phyloP scores from a whole-genome alignment of 2,888 invertebrate genomes.

The Cataglyphis livida region DNA sequence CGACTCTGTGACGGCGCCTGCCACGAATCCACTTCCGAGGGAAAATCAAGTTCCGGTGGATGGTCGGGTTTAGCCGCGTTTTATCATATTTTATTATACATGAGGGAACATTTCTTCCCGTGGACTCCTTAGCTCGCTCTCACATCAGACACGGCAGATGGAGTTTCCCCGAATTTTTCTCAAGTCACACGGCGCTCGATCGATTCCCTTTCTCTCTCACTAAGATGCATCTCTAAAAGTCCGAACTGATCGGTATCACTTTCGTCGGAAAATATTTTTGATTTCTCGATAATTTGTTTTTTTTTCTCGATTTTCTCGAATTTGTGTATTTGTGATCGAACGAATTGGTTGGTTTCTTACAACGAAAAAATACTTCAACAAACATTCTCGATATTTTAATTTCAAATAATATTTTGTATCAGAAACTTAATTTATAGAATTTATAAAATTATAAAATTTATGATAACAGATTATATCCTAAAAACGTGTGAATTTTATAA shows the following conservation, averaged over 20 bases:
- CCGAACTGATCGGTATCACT: neutral
- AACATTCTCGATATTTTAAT: neutral
- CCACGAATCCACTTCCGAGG: constrained; percentile 63
- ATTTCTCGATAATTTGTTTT: neutral
- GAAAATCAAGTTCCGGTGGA: constrained; percentile 73
- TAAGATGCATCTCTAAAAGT: constrained; percentile 32
- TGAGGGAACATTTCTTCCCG: constrained; percentile 69
- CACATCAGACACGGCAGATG: constrained; percentile 51
- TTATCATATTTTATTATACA: constrained; percentile 82
- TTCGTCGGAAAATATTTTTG: neutral
- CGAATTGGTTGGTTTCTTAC: neutral
- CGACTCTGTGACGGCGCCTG: constrained; percentile 28
- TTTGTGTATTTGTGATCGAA: neutral
- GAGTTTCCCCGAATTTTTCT: constrained; percentile 58
- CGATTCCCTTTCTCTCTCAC: constrained; percentile 25
- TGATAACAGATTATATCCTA: neutral
- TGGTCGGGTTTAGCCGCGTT: constrained; percentile 76
- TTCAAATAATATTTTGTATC: neutral
- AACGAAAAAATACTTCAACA: neutral
- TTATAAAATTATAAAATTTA: neutral
- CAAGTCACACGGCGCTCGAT: constrained; percentile 12
- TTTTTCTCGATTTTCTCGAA: too few species aligned
- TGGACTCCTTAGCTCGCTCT: constrained; percentile 48
- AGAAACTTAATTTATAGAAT: neutral
- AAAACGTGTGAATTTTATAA: neutral